Percentiles rank a stretch among this genome's conserved stretches.
Conservation (phyloP, 2,888 invertebrate genomes). For the Cheilosia impressa region DNA sequence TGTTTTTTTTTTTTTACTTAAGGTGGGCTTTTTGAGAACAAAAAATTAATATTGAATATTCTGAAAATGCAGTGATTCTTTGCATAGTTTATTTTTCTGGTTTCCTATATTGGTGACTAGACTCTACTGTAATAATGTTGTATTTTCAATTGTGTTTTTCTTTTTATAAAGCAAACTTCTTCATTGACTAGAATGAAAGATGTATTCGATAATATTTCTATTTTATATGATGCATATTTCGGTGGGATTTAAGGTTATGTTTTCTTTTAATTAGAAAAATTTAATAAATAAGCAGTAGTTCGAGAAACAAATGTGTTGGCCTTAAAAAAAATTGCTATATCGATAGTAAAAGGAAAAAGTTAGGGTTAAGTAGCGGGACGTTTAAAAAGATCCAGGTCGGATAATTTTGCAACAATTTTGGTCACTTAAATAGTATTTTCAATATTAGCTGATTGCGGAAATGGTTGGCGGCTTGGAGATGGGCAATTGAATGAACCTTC, state of each 20-base stretch:
- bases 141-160: slow-evolving; percentile 9
- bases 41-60: slow-evolving; percentile 68
- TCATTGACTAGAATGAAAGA: slow-evolving; percentile 60
- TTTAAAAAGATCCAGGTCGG: no score
- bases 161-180: slow-evolving; percentile 55
- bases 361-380: no score
- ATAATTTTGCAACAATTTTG: no score
- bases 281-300: neutral
- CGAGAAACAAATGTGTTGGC: neutral
- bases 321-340: no score
- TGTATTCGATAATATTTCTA: slow-evolving; percentile 31
- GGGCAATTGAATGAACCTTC: no score
- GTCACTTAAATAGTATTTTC: no score
- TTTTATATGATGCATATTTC: slow-evolving; percentile 51
- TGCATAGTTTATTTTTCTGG: slow-evolving; percentile 30
- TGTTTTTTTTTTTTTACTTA: slow-evolving; percentile 34
- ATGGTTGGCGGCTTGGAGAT: no score
- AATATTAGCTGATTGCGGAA: no score
- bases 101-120: slow-evolving; percentile 59
- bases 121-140: slow-evolving; percentile 32
- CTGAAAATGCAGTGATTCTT: slow-evolving; percentile 70
- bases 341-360: no score
- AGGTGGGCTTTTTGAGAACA: slow-evolving; percentile 69
- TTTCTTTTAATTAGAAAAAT: neutral
- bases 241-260: slow-evolving; percentile 70